Percentiles rank a stretch among this genome's conserved stretches.
Evolutionary conservation across 2,888 invertebrate genomes (phyloP).

Genomic region (Sialis fuliginosa): DNA sequence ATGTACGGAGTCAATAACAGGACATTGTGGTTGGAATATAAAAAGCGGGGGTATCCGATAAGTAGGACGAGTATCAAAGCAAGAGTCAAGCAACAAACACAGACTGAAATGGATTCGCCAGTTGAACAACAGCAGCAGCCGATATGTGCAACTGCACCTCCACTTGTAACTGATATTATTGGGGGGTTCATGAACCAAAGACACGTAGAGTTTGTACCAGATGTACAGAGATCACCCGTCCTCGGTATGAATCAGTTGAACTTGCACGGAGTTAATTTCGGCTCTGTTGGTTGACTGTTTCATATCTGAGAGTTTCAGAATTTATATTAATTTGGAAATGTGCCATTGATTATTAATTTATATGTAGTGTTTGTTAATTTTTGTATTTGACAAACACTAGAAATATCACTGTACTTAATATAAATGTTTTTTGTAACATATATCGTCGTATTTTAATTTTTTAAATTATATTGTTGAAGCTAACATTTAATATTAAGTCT

Average conservation of each 20-base stretch:
- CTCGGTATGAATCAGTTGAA: background rate
- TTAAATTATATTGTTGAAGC: no score
- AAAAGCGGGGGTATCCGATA: conserved; percentile 68
- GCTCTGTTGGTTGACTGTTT: conserved; percentile 23
- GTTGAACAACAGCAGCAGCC: conserved; percentile 12
- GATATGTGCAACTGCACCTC: conserved; percentile 31
- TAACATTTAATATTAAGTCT: no score
- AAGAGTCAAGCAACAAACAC: conserved; percentile 43
- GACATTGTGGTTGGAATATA: conserved; percentile 71
- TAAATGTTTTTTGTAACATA: no score
- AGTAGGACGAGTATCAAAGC: conserved; percentile 62
- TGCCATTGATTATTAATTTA: no score
- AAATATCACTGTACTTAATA: no score
- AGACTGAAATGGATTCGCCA: conserved; percentile 18
- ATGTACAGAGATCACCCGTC: conserved; percentile 26
- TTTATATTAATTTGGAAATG: no score
- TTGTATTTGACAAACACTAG: no score
- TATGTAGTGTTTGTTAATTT: no score
- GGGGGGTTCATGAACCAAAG: conserved; percentile 47
- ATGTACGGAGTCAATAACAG: conserved; percentile 74
- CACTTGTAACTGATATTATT: conserved; percentile 28
- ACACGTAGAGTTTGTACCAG: conserved; percentile 45
- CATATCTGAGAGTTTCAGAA: no score
- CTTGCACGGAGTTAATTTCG: conserved; percentile 57
- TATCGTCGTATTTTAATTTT: no score